Percentiles rank a stretch among this genome's conserved stretches.
Evolutionary conservation across 2,888 invertebrate genomes (phyloP).

Genomic region (Oscheius myriophilus): DNA sequence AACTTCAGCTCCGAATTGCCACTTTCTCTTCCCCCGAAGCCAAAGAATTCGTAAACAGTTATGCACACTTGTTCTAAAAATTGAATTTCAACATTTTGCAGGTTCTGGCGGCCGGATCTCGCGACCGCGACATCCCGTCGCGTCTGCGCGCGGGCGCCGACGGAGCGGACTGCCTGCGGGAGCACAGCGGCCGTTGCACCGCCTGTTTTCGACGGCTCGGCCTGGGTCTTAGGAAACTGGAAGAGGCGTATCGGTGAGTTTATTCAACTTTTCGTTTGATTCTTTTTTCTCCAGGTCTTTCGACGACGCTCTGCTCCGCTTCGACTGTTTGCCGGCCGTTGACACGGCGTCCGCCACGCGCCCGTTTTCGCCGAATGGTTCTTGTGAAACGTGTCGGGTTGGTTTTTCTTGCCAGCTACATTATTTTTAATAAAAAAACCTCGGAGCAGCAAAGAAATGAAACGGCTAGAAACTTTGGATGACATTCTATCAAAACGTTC

Average conservation of each 20-base stretch:
- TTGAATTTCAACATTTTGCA: slow-evolving; percentile 2
- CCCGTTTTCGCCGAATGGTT: slow-evolving; percentile 69
- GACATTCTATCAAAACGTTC: slow-evolving; percentile 8
- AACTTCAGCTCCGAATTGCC: no score
- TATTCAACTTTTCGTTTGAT: no score
- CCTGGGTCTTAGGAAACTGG: slow-evolving; percentile 26
- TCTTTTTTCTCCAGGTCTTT: slow-evolving; percentile 33
- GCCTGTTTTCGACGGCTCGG: slow-evolving; percentile 40
- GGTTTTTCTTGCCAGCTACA: slow-evolving; percentile 20
- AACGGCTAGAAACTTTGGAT: slow-evolving; percentile 5
- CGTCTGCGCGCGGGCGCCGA: slow-evolving; percentile 25
- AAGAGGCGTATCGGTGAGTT: slow-evolving; percentile 39
- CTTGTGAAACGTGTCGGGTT: slow-evolving; percentile 68
- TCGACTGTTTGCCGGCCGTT: slow-evolving; percentile 66
- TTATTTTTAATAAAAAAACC: neutral
- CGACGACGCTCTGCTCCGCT: slow-evolving; percentile 46
- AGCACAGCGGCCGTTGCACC: slow-evolving; percentile 38
- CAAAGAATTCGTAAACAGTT: no score
- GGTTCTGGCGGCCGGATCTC: slow-evolving; percentile 29
- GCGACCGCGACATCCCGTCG: slow-evolving; percentile 20
- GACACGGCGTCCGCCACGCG: slow-evolving; percentile 66
- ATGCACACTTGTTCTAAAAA: neutral
- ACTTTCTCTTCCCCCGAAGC: no score
- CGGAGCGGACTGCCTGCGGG: slow-evolving; percentile 45
- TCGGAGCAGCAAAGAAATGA: no score